A percentile compares a stretch with the other conserved stretches of the same genome.
Evolutionary conservation across 2,797 vertebrate species (phyloP).

Genomic region (Rhabdomys pumilio): DNA sequence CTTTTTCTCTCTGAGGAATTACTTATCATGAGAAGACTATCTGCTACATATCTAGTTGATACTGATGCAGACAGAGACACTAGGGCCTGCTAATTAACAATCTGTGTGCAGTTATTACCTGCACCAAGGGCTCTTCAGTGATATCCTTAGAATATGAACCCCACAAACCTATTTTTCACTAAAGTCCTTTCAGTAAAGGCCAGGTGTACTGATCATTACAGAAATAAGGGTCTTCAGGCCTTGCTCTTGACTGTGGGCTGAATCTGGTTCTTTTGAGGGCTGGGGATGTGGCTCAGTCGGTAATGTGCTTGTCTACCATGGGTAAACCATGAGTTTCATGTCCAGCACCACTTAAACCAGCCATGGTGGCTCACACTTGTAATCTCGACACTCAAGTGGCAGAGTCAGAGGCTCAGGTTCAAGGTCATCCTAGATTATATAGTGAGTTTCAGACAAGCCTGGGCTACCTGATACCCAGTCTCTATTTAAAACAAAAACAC

Average conservation of each 20-base stretch:
- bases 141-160: background rate
- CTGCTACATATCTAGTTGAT: constrained; percentile 13
- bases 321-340: background rate
- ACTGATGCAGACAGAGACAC: background rate
- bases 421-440: background rate
- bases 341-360: background rate
- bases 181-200: background rate
- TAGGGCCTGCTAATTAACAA: background rate
- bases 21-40: constrained; percentile 28
- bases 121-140: background rate
- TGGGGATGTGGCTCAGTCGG: background rate
- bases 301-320: background rate
- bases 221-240: background rate
- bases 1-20: constrained; percentile 37
- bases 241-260: background rate
- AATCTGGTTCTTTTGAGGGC: background rate
- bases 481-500: background rate
- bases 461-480: background rate
- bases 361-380: background rate
- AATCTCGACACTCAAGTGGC: background rate
- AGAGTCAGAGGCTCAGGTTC: background rate
- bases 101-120: background rate
- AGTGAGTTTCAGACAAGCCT: background rate
- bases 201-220: background rate
- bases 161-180: constrained; percentile 53